Conservation (phyloP, 2,797 vertebrate genomes). For the Xiphorhynchus erythropygius region DNA sequence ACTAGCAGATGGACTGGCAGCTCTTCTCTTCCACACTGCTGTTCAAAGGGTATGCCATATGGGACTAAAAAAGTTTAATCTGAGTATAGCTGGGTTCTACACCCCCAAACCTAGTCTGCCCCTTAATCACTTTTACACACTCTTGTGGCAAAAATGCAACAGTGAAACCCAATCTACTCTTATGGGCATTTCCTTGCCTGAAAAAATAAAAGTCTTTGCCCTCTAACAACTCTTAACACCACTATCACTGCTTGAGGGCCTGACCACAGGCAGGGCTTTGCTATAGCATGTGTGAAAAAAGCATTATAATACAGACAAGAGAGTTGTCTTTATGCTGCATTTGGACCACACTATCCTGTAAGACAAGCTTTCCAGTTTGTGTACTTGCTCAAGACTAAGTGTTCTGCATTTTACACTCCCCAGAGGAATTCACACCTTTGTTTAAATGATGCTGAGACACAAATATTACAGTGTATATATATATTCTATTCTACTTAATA, state of each 20-base stretch:
- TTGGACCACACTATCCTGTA: background rate
- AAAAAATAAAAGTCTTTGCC: background rate
- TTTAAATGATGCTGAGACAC: background rate
- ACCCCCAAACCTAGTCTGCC: background rate
- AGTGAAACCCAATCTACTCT: background rate
- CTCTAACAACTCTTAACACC: background rate
- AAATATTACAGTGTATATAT: background rate
- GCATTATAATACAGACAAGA: background rate
- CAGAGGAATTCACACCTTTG: background rate
- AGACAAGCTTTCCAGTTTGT: background rate
- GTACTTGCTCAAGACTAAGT: background rate
- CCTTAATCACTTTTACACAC: background rate
- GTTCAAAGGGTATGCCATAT: background rate
- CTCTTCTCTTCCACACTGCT: background rate
- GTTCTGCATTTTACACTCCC: background rate
- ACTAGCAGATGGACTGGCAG: background rate
- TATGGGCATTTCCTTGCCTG: background rate
- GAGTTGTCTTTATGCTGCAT: background rate
- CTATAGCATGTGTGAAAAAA: background rate
- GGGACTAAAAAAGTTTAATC: background rate
- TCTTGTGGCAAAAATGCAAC: background rate
- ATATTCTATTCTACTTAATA: background rate
- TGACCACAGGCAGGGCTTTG: background rate
- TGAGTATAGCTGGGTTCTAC: background rate
- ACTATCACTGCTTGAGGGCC: background rate